Percentiles rank a stretch among this genome's conserved stretches.
These are phyloP conservation scores for Drosophila fulvimacula DNA, from an alignment of 2,888 invertebrate species.

Conservation along the genomic window DNA sequence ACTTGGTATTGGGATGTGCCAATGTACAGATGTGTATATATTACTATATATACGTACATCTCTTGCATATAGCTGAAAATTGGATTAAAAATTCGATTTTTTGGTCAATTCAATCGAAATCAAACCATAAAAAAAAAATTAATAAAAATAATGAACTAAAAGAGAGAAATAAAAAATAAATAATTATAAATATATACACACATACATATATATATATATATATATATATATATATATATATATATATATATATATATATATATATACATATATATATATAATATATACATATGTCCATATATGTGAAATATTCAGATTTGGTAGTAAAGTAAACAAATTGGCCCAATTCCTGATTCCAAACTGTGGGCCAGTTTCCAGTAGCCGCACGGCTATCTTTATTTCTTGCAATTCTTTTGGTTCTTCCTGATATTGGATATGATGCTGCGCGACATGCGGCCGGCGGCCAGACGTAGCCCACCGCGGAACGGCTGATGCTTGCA, in stretches of 20 bases:
- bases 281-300: background rate
- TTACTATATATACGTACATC: too few species aligned
- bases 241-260: background rate
- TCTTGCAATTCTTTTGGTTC: constrained; percentile 49
- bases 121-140: background rate
- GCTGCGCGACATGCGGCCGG: constrained; percentile 27
- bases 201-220: too few species aligned
- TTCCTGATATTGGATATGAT: constrained; percentile 40
- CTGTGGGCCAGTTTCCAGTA: background rate
- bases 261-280: background rate
- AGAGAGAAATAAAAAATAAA: background rate
- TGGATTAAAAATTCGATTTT: background rate
- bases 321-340: constrained; percentile 1
- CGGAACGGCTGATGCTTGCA: constrained; percentile 20
- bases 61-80: background rate
- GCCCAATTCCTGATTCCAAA: constrained; percentile 17
- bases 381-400: constrained; percentile 25
- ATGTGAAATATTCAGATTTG: too few species aligned
- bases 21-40: too few species aligned
- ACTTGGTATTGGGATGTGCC: too few species aligned
- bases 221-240: too few species aligned
- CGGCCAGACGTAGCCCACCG: constrained; percentile 5
- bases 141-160: background rate
- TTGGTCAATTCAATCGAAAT: background rate
- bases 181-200: too few species aligned